Evolutionary conservation across 2,797 vertebrate species (phyloP), one percentile per base, ranked within the genome.

Genomic region (Notolepis coatsorum): DNA sequence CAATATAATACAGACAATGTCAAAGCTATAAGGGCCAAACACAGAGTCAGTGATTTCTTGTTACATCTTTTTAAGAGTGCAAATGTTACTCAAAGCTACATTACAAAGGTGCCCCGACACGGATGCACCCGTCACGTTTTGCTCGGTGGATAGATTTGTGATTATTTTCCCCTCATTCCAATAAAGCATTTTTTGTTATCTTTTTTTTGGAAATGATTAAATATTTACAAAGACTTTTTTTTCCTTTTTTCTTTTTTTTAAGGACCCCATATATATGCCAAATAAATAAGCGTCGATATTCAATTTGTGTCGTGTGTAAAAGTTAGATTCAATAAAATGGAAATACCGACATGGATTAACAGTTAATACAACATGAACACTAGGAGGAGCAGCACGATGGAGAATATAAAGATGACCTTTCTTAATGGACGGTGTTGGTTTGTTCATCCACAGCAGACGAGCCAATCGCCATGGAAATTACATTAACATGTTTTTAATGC

Each of bases 171-270:
- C 53, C 41, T 18, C 71, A 60, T 37, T 81, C 46, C 2, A 43
- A 70, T 72, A 67, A 81, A 79, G 77, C 71, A 62, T 56, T 61
- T 73, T 46, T 77, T 27, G 33, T 60, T 38, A 37, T 50, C 31
- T 67, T 72, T 59, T 60, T 58, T 52, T 18, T 42, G 65, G 61
- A 52, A 57, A 65, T 71, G 18, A 27, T 78, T 52, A 68, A 59
- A 82, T 91, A 92, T 91, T 85, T 89, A 92, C 89, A 91, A 68
- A 67, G 61, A 67, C 28, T 45, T 48, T 53, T 61, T 51, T 48
- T 42, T 38, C 52, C 21, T 59, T 27, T n/a, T n/a, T n/a, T n/a
- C n/a, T n/a, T n/a, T n/a, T n/a, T n/a, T 65, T 70, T 54, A 35
- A 77, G 56, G 59, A 73, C 56, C 58, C 73, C 55, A 68, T 64